Conservation (phyloP, 2,888 invertebrate species). For the Agrotis segetum region DNA sequence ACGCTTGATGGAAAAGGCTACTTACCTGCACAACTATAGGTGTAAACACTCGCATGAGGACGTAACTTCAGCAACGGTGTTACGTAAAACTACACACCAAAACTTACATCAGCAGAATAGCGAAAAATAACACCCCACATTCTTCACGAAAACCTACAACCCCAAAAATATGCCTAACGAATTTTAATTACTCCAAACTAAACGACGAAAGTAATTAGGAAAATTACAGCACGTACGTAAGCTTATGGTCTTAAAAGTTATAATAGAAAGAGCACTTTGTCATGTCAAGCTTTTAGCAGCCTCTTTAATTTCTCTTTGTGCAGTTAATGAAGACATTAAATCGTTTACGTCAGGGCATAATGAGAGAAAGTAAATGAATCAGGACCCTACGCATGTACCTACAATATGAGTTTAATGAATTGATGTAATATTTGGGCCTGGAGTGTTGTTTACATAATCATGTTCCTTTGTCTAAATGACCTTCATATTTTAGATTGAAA, state of each 20-base stretch:
- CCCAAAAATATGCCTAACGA: conserved; percentile 48
- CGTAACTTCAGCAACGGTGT: too few relatives aligned
- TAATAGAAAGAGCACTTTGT: conserved; percentile 88
- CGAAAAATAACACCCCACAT: conserved; percentile 1
- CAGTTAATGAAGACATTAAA: conserved; percentile 89
- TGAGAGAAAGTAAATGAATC: conserved; percentile 80
- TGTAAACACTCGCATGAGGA: too few relatives aligned
- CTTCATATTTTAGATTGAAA: conserved; percentile 29
- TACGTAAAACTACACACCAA: background rate
- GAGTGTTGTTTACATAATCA: conserved; percentile 45
- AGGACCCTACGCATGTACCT: conserved; percentile 56
- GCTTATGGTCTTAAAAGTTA: conserved; percentile 87
- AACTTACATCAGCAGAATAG: background rate
- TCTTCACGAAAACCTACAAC: background rate
- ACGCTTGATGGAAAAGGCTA: too few relatives aligned
- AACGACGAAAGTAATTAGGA: conserved; percentile 82
- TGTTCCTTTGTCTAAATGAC: conserved; percentile 24
- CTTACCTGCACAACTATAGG: too few relatives aligned
- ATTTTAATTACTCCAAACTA: conserved; percentile 68
- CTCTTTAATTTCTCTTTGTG: conserved; percentile 89
- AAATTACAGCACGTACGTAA: conserved; percentile 84
- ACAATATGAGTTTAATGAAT: conserved; percentile 69
- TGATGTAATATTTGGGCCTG: conserved; percentile 61
- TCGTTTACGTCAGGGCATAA: conserved; percentile 85
- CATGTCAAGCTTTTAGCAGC: conserved; percentile 89